These are phyloP conservation scores for Myoxocephalus aenaeus DNA, from an alignment of 2,797 vertebrate genomes.

Conservation along the genomic window DNA sequence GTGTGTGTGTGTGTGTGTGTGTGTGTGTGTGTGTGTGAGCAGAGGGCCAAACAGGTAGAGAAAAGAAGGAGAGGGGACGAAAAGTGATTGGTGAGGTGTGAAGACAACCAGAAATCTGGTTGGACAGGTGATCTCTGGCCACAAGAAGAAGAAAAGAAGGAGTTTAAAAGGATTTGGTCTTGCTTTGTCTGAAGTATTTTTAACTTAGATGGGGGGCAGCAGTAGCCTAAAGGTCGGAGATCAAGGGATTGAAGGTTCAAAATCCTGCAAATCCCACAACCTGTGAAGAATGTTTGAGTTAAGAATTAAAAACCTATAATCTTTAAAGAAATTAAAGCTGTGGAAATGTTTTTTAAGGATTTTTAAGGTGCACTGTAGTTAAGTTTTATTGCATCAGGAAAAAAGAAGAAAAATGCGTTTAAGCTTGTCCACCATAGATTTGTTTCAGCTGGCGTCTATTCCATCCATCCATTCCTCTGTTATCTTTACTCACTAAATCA, in stretches of 20 bases:
- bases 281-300: slow-evolving; percentile 32
- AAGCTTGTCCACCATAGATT: neutral
- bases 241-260: slow-evolving; percentile 47
- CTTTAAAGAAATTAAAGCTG: slow-evolving; percentile 37
- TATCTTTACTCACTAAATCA: neutral
- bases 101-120: slow-evolving; percentile 62
- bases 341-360: neutral
- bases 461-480: neutral
- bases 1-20: slow-evolving; percentile 17
- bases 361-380: neutral
- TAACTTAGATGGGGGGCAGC: slow-evolving; percentile 15
- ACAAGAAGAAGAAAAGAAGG: slow-evolving; percentile 27
- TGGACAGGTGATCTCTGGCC: slow-evolving; percentile 69
- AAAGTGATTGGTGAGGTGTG: slow-evolving; percentile 82
- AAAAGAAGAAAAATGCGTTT: neutral
- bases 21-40: neutral
- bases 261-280: slow-evolving; percentile 48
- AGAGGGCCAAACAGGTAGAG: slow-evolving; percentile 51
- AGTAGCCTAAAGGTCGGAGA: slow-evolving; percentile 46
- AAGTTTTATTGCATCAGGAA: neutral
- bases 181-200: slow-evolving; percentile 51
- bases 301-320: slow-evolving; percentile 19
- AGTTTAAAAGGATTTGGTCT: slow-evolving; percentile 54
- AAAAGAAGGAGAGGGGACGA: slow-evolving; percentile 49
- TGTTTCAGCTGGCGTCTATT: neutral